A percentile compares a stretch with the other conserved stretches of the same genome.
These are phyloP conservation scores for Stenodema calcarata DNA, from an alignment of 2,888 invertebrate genomes.

Conservation along the genomic window DNA sequence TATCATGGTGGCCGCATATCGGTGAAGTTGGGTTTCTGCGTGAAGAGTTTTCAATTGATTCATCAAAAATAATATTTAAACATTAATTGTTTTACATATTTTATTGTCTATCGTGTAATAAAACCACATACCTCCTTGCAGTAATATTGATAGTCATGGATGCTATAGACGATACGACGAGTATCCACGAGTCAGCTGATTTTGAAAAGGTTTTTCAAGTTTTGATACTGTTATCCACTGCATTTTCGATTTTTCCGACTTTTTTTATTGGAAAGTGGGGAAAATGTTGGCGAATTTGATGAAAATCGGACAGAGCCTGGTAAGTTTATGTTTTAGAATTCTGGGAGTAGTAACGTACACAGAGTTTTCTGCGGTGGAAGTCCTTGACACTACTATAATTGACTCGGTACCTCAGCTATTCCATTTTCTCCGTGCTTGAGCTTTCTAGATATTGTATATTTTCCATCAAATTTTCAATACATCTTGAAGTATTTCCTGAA, in stretches of 20 bases:
- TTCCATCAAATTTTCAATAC: not conserved
- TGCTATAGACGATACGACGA: no score
- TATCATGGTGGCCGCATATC: no score
- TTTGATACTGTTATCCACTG: not conserved
- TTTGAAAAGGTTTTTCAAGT: not conserved
- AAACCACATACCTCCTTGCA: no score
- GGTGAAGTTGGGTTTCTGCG: no score
- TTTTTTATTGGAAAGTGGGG: not conserved
- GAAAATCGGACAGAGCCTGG: conserved; percentile 41
- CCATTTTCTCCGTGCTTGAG: not conserved
- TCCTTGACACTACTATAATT: not conserved
- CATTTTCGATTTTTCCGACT: not conserved
- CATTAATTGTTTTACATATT: no score
- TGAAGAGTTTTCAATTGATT: no score
- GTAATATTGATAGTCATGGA: no score
- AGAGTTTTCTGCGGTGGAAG: not conserved
- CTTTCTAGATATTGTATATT: no score
- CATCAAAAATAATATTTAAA: no score
- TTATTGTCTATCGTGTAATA: no score
- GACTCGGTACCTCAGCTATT: not conserved
- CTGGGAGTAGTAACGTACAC: not conserved
- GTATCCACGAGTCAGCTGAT: not conserved
- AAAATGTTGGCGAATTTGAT: conserved; percentile 47
- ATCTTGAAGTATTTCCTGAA: not conserved
- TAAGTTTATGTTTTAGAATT: not conserved